Percentiles rank a stretch among this genome's conserved stretches.
Evolutionary conservation across 2,113 vertebrate genomes (phyloP).

Genomic region (Dipodomys spectabilis): DNA sequence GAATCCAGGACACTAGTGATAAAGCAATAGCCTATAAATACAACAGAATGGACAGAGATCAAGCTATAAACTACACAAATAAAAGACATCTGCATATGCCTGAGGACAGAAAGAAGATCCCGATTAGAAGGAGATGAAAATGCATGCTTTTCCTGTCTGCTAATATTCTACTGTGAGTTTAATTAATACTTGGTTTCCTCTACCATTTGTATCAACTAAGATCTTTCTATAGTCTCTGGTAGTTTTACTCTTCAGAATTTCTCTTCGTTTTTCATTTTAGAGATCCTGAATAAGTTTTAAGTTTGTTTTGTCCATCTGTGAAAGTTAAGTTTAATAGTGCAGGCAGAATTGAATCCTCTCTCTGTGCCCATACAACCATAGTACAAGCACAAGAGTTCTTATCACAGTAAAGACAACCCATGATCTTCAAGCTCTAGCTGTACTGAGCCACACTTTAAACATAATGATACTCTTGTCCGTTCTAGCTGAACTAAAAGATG

Average conservation of each 20-base stretch:
- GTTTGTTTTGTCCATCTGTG: neutral
- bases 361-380: neutral
- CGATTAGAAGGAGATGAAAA: neutral
- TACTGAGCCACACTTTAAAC: conserved; percentile 37
- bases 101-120: neutral
- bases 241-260: neutral
- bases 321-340: conserved; percentile 28
- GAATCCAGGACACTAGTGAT: neutral
- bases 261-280: neutral
- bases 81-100: neutral
- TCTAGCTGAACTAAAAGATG: conserved; percentile 53
- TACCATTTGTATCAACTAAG: neutral
- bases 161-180: neutral
- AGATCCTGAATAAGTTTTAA: neutral
- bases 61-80: neutral
- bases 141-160: neutral
- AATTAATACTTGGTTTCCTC: neutral
- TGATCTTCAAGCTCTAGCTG: neutral
- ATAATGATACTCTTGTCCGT: conserved; percentile 54
- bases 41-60: neutral
- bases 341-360: neutral
- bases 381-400: neutral
- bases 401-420: conserved; percentile 3
- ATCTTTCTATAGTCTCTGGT: neutral
- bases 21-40: neutral